Percentiles rank a stretch among this genome's conserved stretches.
Evolutionary conservation across 1,140 invertebrate species (phyloP).

Genomic region (Bemisia tabaci): DNA sequence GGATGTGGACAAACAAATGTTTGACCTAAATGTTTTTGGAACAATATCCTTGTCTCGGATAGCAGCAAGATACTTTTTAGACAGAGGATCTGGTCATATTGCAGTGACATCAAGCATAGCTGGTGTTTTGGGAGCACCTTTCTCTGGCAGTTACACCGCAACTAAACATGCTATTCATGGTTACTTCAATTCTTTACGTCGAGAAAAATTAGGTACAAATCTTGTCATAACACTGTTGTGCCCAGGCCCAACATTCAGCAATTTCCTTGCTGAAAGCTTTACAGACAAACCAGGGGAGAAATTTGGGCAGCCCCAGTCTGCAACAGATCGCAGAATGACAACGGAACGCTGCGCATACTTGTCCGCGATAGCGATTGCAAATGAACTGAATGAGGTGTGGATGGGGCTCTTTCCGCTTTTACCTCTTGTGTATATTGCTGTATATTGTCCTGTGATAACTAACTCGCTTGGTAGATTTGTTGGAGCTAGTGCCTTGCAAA

Average conservation of each 20-base stretch:
- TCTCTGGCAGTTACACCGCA: slow-evolving; percentile 59
- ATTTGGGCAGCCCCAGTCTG: slow-evolving; percentile 35
- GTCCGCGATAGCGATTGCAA: slow-evolving; percentile 58
- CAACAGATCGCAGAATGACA: slow-evolving; percentile 45
- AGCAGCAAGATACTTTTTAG: slow-evolving; percentile 49
- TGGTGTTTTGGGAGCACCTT: slow-evolving; percentile 51
- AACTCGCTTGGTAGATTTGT: slow-evolving; percentile 33
- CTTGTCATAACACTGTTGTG: slow-evolving; percentile 56
- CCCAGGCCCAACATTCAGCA: slow-evolving; percentile 59
- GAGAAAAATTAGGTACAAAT: slow-evolving; percentile 43
- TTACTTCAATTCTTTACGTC: slow-evolving; percentile 47
- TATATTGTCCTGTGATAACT: slow-evolving; percentile 49
- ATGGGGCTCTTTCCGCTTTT: slow-evolving; percentile 49
- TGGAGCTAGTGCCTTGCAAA: slow-evolving; percentile 28
- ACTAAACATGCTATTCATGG: slow-evolving; percentile 72
- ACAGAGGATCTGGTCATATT: slow-evolving; percentile 45
- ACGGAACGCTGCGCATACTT: slow-evolving; percentile 56
- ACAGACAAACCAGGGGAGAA: slow-evolving; percentile 47
- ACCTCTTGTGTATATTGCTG: slow-evolving; percentile 42
- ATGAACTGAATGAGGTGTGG: slow-evolving; percentile 62
- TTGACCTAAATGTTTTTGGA: slow-evolving; percentile 71
- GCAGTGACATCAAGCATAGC: slow-evolving; percentile 59
- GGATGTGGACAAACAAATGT: slow-evolving; percentile 58
- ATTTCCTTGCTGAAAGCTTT: slow-evolving; percentile 54
- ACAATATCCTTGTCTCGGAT: slow-evolving; percentile 52